Evolutionary conservation across 2,113 vertebrate species (phyloP).

Genomic region (Rousettus leschenaultii): DNA sequence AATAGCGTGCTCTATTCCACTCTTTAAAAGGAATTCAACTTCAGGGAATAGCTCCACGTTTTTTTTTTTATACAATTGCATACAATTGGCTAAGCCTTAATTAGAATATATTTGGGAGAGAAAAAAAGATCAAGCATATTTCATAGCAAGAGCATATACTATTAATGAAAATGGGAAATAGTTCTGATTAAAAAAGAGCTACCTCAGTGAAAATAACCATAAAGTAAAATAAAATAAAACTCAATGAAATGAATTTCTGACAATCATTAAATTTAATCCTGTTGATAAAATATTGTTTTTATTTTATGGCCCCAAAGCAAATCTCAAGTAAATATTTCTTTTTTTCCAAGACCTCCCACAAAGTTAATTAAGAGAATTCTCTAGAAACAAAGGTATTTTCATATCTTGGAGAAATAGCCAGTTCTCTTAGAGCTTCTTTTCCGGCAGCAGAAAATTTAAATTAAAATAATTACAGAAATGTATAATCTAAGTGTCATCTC

Average conservation of each 20-base stretch:
- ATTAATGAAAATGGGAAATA: conserved; percentile 12
- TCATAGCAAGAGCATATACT: not conserved
- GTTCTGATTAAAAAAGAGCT: conserved; percentile 7
- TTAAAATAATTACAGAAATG: not conserved
- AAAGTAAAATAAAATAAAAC: not conserved
- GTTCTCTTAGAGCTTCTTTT: not conserved
- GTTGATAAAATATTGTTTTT: conserved; percentile 4
- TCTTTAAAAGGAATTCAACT: not conserved
- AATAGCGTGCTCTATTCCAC: not conserved
- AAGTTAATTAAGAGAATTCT: not conserved
- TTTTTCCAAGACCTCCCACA: not conserved
- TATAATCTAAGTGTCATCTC: not conserved
- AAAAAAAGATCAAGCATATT: not conserved
- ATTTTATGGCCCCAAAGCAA: conserved; percentile 9
- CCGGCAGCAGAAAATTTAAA: not conserved
- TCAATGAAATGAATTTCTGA: not conserved
- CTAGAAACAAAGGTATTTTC: not conserved
- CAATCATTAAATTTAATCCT: not conserved
- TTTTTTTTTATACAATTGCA: conserved; percentile 38
- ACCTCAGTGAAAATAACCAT: conserved; percentile 15
- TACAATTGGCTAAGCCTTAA: conserved; percentile 9
- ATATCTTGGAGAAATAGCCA: not conserved
- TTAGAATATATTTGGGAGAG: not conserved
- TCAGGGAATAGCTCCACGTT: not conserved
- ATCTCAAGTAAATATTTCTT: not conserved